Base-by-base conservation (phyloP, 2,888 invertebrate genomes). In the Eucriotettix oculatus region DNA sequence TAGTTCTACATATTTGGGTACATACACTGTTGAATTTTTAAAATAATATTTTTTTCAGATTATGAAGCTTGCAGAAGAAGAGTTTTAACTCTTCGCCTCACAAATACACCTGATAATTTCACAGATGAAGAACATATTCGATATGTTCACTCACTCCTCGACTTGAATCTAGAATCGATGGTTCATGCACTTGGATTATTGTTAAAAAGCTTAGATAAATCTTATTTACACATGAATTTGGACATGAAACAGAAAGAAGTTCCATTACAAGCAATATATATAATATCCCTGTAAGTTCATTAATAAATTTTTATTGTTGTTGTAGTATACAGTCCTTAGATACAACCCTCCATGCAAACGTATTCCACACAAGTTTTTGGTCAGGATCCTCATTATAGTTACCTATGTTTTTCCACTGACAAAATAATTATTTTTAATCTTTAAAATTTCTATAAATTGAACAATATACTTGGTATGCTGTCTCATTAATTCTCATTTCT, bases 121-220 rank as follows among this genome's bases (percentile, higher is more conserved):
- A 73, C 75, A 0, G 79, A 78, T 14, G 76, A 75, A 12, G 82
- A 83, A 62, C 77, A 81, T 57, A 72, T 74, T 3, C 68, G 79
- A 16, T 84, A 80, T 68, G 74, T 87, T 0, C 76, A 81, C 59
- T 82, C 84, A 0, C 71, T 80, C 1, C 69, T 87, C 1, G 81
- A 86, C 71, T 82, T 85, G 68, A 76, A 77, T 53, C 79, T 80
- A 63, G 77, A 76, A 10, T 76, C 80, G 58, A 82, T 82, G 62
- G 76, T 88, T 7, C 80, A 86, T 67, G 84, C 89, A 0, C 70
- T 85, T 5, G 90, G 90, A 9, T 82, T 85, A 0, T 72, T 90
- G 52, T 72, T 90, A 17, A 79, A 83, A 67, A 87, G 83, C 70
- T 68, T 90, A 44, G 87, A 89, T 65, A 77, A 79, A 58, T 79